Evolutionary conservation across 2,888 invertebrate species (phyloP), one percentile per base, ranked within the genome.

Genomic region (Tetanocera ferruginea): DNA sequence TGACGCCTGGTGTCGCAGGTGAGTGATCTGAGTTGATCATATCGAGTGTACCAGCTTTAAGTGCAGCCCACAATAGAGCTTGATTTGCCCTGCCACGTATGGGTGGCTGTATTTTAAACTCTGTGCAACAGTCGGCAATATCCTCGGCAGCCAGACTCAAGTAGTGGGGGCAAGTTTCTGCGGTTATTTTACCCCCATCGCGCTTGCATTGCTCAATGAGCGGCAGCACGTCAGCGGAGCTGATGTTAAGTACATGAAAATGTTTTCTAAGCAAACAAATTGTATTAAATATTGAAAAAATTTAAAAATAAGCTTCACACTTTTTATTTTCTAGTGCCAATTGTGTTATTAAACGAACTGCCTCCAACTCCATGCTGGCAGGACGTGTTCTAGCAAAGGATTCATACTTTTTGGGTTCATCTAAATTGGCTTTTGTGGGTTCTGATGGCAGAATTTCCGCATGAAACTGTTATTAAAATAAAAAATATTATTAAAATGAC

Each of bases 131-230:
- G 51, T 91, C 90, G 5, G 93, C 93, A 43, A 95, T 91, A 75
- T 93, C 90, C 82, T 94, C 93, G 0, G 94, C 91, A 62, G 91
- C 90, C 43, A 95, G 88, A 0, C 91, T 91, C 34, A 95, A 89
- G 86, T 95, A 95, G 86, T 95, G 95, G 82, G 94, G 93, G 85
- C 95, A 95, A 1, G 94, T 95, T 88, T 94, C 95, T 0, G 92
- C 93, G 0, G 94, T 93, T 78, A 95, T 89, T 0, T 91, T 92
- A 0, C 90, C 91, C 5, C 92, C 92, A 84, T 91, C 91, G 0
- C 85, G 88, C 31, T 84, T 85, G 67, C 84, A 92, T 70, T 91
- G 87, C 52, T 90, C 88, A 69, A 94, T 88, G n/a, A 93, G 82
- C 0, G 92, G 91, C 31, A 94, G 87, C 1, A 92, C 92, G 9